Conservation (phyloP, 2,113 vertebrate genomes). For the Phrynocephalus versicolor region DNA sequence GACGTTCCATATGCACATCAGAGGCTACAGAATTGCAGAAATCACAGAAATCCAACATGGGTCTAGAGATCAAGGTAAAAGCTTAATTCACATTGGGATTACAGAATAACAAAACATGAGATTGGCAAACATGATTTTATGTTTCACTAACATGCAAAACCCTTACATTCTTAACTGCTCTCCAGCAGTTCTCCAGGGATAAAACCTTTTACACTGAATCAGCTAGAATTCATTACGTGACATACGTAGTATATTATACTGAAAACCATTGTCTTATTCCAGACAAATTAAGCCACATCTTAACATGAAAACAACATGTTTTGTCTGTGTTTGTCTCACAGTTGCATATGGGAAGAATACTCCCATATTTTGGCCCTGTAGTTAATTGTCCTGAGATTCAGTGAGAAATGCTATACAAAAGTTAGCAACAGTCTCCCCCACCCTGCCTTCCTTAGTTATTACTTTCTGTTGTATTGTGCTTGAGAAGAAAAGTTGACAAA, state of each 20-base stretch:
- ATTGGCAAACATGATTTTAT: neutral
- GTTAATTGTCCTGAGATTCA: slow-evolving; percentile 79
- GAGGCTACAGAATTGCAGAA: neutral
- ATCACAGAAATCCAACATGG: neutral
- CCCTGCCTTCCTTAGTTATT: slow-evolving; percentile 40
- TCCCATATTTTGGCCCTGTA: slow-evolving; percentile 77
- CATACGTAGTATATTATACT: neutral
- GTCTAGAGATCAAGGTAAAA: neutral
- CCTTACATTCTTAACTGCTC: neutral
- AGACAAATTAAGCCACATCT: slow-evolving; percentile 24
- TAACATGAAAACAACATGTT: slow-evolving; percentile 51
- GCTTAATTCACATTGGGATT: neutral
- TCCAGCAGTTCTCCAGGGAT: neutral
- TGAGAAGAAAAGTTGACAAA: slow-evolving; percentile 47
- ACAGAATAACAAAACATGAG: neutral
- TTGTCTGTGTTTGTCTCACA: slow-evolving; percentile 66
- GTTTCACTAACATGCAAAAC: neutral
- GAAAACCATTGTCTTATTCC: slow-evolving; percentile 33
- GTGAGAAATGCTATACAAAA: slow-evolving; percentile 71
- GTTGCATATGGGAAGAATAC: slow-evolving; percentile 59
- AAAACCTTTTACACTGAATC: neutral
- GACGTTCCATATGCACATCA: neutral
- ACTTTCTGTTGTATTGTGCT: slow-evolving; percentile 72
- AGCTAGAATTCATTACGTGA: slow-evolving; percentile 24
- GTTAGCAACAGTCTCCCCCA: slow-evolving; percentile 60